These are phyloP conservation scores for Andrena bucephala DNA, from an alignment of 2,888 invertebrate species.

Conservation along the genomic window DNA sequence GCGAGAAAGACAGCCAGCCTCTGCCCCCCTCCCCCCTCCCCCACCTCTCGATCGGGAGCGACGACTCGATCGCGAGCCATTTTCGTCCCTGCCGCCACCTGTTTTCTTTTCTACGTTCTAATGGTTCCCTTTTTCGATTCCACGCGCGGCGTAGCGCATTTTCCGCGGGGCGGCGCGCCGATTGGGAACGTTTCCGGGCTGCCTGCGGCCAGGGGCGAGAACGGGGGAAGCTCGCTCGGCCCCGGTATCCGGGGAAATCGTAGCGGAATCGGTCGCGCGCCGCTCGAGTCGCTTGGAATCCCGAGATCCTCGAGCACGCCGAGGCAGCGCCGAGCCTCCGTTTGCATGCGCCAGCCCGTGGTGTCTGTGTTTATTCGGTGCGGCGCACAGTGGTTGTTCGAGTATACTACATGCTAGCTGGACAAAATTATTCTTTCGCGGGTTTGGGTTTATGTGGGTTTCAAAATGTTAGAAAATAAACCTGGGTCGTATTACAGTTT, in stretches of 20 bases:
- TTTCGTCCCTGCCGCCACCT: conserved; percentile 44
- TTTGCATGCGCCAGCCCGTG: not conserved
- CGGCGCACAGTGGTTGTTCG: not conserved
- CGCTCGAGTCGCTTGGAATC: not conserved
- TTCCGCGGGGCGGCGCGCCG: not conserved
- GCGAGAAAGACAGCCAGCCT: not conserved
- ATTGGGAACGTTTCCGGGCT: conserved; percentile 22
- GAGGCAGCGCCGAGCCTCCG: not conserved
- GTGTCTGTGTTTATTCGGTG: conserved; percentile 27
- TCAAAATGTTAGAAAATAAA: too few relatives aligned
- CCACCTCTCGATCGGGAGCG: conserved; percentile 37
- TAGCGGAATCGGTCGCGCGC: not conserved
- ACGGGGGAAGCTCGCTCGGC: not conserved
- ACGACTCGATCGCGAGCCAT: conserved; percentile 21
- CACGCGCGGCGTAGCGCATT: not conserved
- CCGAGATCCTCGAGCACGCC: not conserved
- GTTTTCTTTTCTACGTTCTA: conserved; percentile 19
- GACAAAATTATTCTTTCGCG: too few relatives aligned
- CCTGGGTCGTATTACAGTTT: too few relatives aligned
- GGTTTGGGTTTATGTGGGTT: too few relatives aligned
- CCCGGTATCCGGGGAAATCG: conserved; percentile 4
- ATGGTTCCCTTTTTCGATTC: conserved; percentile 12
- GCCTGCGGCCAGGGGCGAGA: not conserved
- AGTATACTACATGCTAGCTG: too few relatives aligned
- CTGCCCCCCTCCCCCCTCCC: conserved; percentile 19